Evolutionary conservation across 1,140 invertebrate genomes (phyloP), one percentile per base, ranked within the genome.

Genomic region (Zaprionus nigranus): DNA sequence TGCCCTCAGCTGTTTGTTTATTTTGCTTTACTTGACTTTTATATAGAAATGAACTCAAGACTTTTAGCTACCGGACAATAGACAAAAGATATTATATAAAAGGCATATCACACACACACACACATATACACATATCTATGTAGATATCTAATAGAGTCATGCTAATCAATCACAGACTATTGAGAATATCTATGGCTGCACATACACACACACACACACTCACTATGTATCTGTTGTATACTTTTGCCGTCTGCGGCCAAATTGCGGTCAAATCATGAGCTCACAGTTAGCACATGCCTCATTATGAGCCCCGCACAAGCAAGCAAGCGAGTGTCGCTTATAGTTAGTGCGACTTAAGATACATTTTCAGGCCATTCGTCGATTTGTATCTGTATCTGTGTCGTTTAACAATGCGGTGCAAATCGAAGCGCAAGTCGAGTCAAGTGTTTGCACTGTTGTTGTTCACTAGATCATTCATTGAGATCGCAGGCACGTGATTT

Each of bases 201-300:
- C n/a, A 34, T 7, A 58, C 20, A 26, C 9, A 24, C 20, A 40
- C 20, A 11, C 17, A 7, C 20, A 22, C 20, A 1, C 46, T 38
- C 26, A 3, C n/a, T 63, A 30, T 56, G 28, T 60, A 68, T 75
- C 36, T 63, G 30, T 51, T 17, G 62, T 59, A 56, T 63, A 70
- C 65, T 58, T 34, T 49, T 22, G 22, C n/a, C 9, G 40, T 30
- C 34, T 46, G 22, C 69, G 22, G 62, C n/a, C 68, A 66, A 73
- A 69, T 60, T 78, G 71, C 75, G 75, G 75, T 78, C 76, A 78
- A 76, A 63, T 75, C 76, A 78, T 78, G 76, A 78, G 72, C 65
- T 75, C 51, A 65, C 64, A 64, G 30, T 75, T 78, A 78, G 76
- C 76, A 76, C 60, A 76, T 70, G 59, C 38, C 66, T 71, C 46